phyloP scores from a whole-genome alignment of 2,888 invertebrate genomes.

The Calliphora vomitoria region DNA sequence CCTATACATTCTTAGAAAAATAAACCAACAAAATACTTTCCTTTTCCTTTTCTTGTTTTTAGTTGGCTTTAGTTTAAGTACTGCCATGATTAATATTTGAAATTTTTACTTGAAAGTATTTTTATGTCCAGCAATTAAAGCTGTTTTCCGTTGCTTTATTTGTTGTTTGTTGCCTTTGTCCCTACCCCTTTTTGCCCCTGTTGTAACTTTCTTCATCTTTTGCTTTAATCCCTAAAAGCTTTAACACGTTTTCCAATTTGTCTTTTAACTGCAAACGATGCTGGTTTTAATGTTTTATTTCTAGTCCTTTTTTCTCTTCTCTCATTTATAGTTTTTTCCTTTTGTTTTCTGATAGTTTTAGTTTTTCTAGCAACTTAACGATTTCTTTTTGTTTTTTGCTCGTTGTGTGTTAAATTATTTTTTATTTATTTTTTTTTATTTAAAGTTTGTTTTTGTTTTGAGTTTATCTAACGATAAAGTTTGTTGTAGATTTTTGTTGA shows the following conservation, averaged over 20 bases:
- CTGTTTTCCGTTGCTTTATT: slow-evolving; percentile 18
- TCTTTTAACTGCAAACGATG: slow-evolving; percentile 41
- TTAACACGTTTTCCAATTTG: slow-evolving; percentile 61
- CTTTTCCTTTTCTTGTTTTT: slow-evolving; percentile 3
- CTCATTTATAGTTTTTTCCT: not conserved
- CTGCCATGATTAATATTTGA: slow-evolving; percentile 43
- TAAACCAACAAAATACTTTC: slow-evolving; percentile 13
- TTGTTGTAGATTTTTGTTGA: slow-evolving; percentile 49
- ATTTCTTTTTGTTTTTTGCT: slow-evolving; percentile 32
- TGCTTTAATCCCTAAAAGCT: slow-evolving; percentile 44
- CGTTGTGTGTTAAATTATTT: slow-evolving; percentile 8
- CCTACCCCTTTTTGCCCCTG: not conserved
- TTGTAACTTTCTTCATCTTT: not conserved
- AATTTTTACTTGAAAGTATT: slow-evolving; percentile 38
- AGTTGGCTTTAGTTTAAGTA: not conserved
- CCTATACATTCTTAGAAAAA: not conserved
- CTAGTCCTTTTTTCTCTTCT: not conserved
- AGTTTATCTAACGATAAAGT: slow-evolving; percentile 57
- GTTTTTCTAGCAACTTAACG: slow-evolving; percentile 32
- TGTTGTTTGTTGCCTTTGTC: not conserved
- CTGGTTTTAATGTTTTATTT: slow-evolving; percentile 33
- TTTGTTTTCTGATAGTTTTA: slow-evolving; percentile 6
- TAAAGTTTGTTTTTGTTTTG: not conserved
- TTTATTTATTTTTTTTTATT: not conserved
- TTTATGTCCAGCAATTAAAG: slow-evolving; percentile 64